Evolutionary conservation across 1,140 invertebrate species (phyloP), one percentile per base, ranked within the genome.

Genomic region (Drosophila sp.): DNA sequence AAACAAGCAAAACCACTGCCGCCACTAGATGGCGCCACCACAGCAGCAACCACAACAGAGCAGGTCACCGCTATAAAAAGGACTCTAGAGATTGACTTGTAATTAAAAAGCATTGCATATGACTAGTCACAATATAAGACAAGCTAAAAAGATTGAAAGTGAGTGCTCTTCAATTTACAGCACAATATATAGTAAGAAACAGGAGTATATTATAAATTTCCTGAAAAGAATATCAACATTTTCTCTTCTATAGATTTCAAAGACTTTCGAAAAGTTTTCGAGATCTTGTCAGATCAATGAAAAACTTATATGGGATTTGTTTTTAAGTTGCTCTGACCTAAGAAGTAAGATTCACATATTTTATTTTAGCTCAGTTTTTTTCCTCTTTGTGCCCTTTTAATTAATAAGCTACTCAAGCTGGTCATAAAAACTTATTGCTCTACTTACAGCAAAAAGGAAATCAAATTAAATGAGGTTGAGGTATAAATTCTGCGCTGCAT

Each of bases 31-130:
- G 21, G 29, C 7, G 13, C 0, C 13, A 14, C 63, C 63, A 25
- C 65, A 69, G 46, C 38, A 21, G 5, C 36, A 66, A 65, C 69
- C 62, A 56, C 69, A 66, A 51, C 36, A 57, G 59, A 64, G 32
- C 18, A 16, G 38, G 13, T 18, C 32, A 18, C 43, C 8, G 27
- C 53, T 50, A 27, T 34, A 50, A 41, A 50, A 36, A 29, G 53
- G 41, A 56, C 41, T 41, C 41, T 14, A n/a, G 51, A 62, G 43
- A 34, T 43, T 36, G 59, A 40, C 11, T 14, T 40, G n/a, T 72
- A 64, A 72, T 65, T 65, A 72, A 72, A 72, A 66, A 58, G 62
- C 62, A 34, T 58, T 66, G 45, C 53, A 58, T 29, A 18, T 40
- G 59, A 62, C 59, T 62, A 62, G 59, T 40, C 34, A 41, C n/a